A percentile compares a stretch with the other conserved stretches of the same genome.
These are phyloP conservation scores for Microchrysa polita DNA, from an alignment of 2,888 invertebrate species.

Conservation along the genomic window DNA sequence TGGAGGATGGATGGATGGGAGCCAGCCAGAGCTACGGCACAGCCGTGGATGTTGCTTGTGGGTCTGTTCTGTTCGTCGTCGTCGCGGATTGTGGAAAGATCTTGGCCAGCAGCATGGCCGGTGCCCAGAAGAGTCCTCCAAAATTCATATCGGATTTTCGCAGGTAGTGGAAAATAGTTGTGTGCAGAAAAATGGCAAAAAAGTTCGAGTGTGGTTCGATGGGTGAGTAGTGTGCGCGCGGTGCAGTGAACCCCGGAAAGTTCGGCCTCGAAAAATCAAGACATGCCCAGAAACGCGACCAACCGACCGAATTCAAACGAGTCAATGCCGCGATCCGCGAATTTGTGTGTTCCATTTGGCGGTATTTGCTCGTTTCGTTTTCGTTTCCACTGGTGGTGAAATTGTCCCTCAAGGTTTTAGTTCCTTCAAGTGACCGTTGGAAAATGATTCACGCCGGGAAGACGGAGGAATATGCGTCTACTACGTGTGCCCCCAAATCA, in stretches of 20 bases:
- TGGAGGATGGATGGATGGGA: conserved; percentile 29
- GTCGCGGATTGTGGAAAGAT: conserved; percentile 33
- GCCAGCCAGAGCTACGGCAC: conserved; percentile 29
- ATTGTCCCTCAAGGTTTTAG: conserved; percentile 26
- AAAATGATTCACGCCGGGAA: conserved; percentile 4
- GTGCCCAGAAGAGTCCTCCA: background rate
- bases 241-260: background rate
- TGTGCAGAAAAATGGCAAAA: background rate
- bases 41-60: conserved; percentile 14
- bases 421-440: conserved; percentile 2
- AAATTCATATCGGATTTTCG: conserved; percentile 3
- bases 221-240: background rate
- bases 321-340: conserved; percentile 9
- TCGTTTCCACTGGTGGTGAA: background rate
- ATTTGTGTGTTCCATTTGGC: conserved; percentile 1
- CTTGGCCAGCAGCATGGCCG: conserved; percentile 4
- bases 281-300: background rate
- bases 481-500: background rate
- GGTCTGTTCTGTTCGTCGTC: conserved; percentile 33
- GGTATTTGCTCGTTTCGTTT: background rate
- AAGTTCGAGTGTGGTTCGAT: background rate
- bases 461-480: background rate
- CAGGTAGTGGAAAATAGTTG: background rate
- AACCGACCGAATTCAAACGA: conserved; percentile 25
- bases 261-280: background rate